phyloP scores from a whole-genome alignment of 1,140 invertebrate genomes.

The Phymorhynchus buccinoides region DNA sequence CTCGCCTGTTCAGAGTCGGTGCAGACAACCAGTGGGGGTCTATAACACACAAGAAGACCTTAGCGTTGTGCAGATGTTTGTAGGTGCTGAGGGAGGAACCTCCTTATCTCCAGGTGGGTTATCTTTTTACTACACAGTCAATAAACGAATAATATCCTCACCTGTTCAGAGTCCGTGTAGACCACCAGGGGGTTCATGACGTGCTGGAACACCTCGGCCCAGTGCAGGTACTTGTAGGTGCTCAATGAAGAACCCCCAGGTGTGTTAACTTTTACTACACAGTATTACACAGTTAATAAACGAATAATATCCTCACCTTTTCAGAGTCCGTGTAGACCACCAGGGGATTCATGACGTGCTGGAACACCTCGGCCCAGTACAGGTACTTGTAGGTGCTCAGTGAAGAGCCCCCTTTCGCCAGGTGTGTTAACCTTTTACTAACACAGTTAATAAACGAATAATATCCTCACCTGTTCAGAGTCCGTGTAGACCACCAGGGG shows the following conservation, averaged over 20 bases:
- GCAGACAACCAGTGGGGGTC: no score
- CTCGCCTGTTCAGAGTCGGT: no score
- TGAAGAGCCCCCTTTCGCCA: background rate
- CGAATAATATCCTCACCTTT: constrained; percentile 42
- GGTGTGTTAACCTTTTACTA: no score
- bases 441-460: no score
- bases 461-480: constrained; percentile 43
- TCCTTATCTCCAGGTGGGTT: no score
- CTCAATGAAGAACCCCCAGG: background rate
- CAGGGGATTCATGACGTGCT: constrained; percentile 48
- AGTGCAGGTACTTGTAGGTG: constrained; percentile 43
- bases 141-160: no score
- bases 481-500: constrained; percentile 58
- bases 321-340: constrained; percentile 56
- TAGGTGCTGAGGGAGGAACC: no score
- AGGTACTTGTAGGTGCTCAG: constrained; percentile 42
- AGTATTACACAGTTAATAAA: no score
- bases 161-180: constrained; percentile 53
- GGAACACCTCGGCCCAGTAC: constrained; percentile 48
- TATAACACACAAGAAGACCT: no score
- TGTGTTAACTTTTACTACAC: no score
- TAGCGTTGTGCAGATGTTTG: no score
- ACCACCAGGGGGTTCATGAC: constrained; percentile 52
- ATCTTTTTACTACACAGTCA: no score
- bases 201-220: constrained; percentile 49